A percentile compares a stretch with the other conserved stretches of the same genome.
These are phyloP conservation scores for Bergia sp. DNA, from an alignment of 92 coral and sea anemone species.

Conservation along the genomic window DNA sequence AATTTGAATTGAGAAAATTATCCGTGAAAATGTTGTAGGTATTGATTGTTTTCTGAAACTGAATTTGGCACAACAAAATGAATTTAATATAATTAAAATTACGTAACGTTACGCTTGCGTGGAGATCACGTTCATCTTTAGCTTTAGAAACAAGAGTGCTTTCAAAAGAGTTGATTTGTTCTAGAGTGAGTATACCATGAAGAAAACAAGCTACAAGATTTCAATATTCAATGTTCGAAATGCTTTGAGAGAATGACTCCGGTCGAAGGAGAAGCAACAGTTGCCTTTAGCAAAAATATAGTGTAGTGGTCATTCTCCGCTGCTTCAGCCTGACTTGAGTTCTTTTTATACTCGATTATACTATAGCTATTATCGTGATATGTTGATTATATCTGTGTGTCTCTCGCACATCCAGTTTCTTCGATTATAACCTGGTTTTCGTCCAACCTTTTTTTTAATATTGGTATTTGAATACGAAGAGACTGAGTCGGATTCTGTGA, in stretches of 20 bases:
- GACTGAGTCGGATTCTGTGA: too few relatives aligned
- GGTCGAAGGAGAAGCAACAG: neutral
- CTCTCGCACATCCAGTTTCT: neutral
- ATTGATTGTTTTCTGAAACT: neutral
- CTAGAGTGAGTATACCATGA: too few relatives aligned
- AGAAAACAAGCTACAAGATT: too few relatives aligned
- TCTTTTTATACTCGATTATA: too few relatives aligned
- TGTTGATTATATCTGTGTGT: neutral
- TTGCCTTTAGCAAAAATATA: too few relatives aligned
- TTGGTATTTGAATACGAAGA: neutral
- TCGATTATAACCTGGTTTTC: neutral
- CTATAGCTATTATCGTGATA: neutral
- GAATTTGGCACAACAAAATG: slow-evolving; percentile 22
- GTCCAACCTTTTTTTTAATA: too few relatives aligned
- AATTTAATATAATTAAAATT: neutral
- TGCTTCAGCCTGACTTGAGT: neutral
- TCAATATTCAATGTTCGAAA: neutral
- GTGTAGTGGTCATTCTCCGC: neutral
- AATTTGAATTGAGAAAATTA: slow-evolving; percentile 13
- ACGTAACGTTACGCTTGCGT: neutral
- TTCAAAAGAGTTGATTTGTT: too few relatives aligned
- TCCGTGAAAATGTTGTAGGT: slow-evolving; percentile 9
- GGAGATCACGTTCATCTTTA: neutral
- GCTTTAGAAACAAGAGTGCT: too few relatives aligned
- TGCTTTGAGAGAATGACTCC: neutral